A percentile compares a stretch with the other conserved stretches of the same genome.
Evolutionary conservation across 2,888 invertebrate species (phyloP).

Genomic region (Acronicta psi): DNA sequence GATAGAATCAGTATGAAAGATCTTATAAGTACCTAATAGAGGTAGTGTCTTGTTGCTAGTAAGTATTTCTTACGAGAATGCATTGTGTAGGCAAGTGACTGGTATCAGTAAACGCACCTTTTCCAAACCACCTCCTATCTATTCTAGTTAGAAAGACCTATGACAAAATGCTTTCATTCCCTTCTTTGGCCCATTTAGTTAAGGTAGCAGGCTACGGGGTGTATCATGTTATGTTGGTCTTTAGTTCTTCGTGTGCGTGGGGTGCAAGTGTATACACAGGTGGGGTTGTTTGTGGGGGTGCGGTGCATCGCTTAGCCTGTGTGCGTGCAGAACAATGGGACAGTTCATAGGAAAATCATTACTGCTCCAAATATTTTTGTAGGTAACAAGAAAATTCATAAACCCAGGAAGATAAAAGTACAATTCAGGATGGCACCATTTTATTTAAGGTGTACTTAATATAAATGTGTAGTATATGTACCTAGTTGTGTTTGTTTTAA

Average conservation of each 20-base stretch:
- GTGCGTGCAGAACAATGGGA: slow-evolving; percentile 47
- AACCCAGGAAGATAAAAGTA: no score
- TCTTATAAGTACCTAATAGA: slow-evolving; percentile 4
- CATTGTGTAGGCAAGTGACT: slow-evolving; percentile 54
- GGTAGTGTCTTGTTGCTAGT: neutral
- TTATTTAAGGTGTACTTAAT: no score
- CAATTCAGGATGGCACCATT: no score
- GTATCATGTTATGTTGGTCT: slow-evolving; percentile 61
- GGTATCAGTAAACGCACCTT: slow-evolving; percentile 65
- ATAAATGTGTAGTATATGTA: no score
- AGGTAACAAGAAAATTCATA: neutral
- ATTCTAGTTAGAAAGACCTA: slow-evolving; percentile 62
- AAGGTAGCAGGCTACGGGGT: slow-evolving; percentile 43
- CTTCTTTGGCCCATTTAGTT: slow-evolving; percentile 47
- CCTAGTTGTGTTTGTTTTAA: no score
- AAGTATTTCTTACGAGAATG: slow-evolving; percentile 13
- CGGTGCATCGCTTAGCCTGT: slow-evolving; percentile 64
- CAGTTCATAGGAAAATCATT: slow-evolving; percentile 54
- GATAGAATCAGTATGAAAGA: neutral
- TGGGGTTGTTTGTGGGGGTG: slow-evolving; percentile 65
- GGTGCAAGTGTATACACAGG: slow-evolving; percentile 66
- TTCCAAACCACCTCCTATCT: slow-evolving; percentile 50
- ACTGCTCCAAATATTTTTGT: slow-evolving; percentile 1
- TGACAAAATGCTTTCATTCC: slow-evolving; percentile 48
- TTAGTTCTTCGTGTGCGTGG: slow-evolving; percentile 65